A percentile compares a stretch with the other conserved stretches of the same genome.
These are phyloP conservation scores for Capromys pilorides DNA, from an alignment of 2,797 vertebrate genomes.

Conservation along the genomic window DNA sequence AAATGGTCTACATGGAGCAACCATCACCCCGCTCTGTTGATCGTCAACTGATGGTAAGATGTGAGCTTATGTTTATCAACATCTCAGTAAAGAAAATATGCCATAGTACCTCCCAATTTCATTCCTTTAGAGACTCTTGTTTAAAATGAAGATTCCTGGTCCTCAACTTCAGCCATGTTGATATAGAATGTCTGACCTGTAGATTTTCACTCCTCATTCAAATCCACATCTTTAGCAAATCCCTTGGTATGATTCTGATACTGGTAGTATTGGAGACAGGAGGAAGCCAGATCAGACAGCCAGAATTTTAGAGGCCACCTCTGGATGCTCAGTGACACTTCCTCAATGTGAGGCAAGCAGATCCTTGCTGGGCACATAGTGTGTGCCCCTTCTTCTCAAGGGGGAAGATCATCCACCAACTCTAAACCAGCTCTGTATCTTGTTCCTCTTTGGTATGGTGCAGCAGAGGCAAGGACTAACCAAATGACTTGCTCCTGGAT, in stretches of 20 bases:
- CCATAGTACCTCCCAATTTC: not conserved
- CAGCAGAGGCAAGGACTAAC: not conserved
- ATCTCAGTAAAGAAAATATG: not conserved
- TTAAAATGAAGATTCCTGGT: not conserved
- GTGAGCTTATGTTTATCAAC: not conserved
- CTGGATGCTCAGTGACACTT: not conserved
- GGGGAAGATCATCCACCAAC: not conserved
- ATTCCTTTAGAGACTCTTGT: not conserved
- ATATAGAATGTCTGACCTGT: not conserved
- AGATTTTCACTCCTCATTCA: not conserved
- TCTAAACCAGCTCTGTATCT: not conserved
- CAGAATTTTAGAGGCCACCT: not conserved
- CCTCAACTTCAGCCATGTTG: not conserved
- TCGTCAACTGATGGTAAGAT: not conserved
- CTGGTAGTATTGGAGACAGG: not conserved
- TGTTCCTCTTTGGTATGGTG: not conserved
- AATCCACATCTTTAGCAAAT: not conserved
- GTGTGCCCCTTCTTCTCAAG: not conserved
- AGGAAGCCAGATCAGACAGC: not conserved
- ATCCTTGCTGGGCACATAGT: not conserved
- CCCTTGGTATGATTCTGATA: not conserved
- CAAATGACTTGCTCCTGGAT: not conserved
- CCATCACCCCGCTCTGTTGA: not conserved
- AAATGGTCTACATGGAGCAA: not conserved
- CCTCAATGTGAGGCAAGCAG: not conserved